Percentiles rank a stretch among this genome's conserved stretches.
Evolutionary conservation across 2,888 invertebrate genomes (phyloP).

Genomic region (Zygothrica quintamaculata): DNA sequence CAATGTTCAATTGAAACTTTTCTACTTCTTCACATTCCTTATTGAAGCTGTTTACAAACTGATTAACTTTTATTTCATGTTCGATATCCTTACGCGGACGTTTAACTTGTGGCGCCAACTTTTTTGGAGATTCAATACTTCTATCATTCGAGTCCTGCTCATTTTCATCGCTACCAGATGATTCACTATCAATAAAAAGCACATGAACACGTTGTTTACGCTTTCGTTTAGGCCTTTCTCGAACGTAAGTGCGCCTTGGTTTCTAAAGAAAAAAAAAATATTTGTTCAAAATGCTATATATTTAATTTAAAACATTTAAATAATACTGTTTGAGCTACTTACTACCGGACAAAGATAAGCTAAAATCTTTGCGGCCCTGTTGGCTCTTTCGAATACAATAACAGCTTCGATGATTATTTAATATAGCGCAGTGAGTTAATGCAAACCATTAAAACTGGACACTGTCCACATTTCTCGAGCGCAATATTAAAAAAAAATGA

Average conservation of each 20-base stretch:
- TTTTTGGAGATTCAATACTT: constrained; percentile 49
- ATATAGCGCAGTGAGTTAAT: constrained; percentile 52
- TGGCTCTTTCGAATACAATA: constrained; percentile 58
- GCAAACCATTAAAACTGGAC: not conserved
- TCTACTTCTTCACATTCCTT: constrained; percentile 81
- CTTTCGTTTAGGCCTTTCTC: constrained; percentile 68
- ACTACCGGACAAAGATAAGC: constrained; percentile 71
- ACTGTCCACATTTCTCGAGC: constrained; percentile 8
- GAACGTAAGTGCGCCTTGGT: constrained; percentile 77
- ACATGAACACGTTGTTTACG: constrained; percentile 70
- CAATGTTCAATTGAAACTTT: constrained; percentile 77
- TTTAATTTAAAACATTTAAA: not conserved
- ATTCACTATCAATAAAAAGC: constrained; percentile 74
- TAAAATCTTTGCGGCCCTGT: constrained; percentile 74
- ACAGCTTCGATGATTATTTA: constrained; percentile 43
- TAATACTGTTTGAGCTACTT: constrained; percentile 63
- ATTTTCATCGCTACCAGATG: constrained; percentile 61
- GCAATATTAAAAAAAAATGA: constrained; percentile 16
- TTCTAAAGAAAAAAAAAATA: constrained; percentile 50
- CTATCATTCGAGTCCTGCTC: constrained; percentile 50
- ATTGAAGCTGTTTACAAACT: constrained; percentile 81
- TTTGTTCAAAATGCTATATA: not conserved
- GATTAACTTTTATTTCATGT: constrained; percentile 60
- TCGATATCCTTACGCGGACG: constrained; percentile 51
- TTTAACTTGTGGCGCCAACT: constrained; percentile 48